A percentile compares a stretch with the other conserved stretches of the same genome.
Evolutionary conservation across 2,113 vertebrate species (phyloP).

Genomic region (Narcine bancroftii): DNA sequence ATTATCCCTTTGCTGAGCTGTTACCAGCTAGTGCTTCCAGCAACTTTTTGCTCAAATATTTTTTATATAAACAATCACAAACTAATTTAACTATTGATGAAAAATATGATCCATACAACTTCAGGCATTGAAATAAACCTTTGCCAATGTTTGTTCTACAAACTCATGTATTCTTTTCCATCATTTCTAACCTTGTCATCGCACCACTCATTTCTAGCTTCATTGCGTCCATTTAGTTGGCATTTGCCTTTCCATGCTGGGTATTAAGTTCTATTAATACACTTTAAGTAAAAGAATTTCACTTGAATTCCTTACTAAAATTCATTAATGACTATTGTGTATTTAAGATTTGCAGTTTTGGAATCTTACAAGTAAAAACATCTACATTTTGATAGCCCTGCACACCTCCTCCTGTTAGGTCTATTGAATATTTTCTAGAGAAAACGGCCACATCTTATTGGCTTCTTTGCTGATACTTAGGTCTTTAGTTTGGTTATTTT

Average conservation of each 20-base stretch:
- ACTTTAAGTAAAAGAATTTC: not conserved
- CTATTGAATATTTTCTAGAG: too few species aligned
- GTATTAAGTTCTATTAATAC: not conserved
- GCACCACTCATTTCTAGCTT: not conserved
- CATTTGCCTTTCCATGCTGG: not conserved
- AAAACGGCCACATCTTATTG: too few species aligned
- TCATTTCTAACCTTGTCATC: not conserved
- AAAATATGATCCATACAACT: not conserved
- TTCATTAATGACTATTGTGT: not conserved
- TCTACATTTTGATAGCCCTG: too few species aligned
- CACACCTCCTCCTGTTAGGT: too few species aligned
- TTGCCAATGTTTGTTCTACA: not conserved
- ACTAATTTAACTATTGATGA: not conserved
- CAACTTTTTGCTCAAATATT: not conserved
- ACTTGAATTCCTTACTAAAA: not conserved
- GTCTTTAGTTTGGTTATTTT: too few species aligned
- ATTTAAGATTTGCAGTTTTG: not conserved
- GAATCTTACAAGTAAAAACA: not conserved
- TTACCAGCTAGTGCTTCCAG: not conserved
- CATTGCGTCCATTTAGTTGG: not conserved
- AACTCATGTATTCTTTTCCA: not conserved
- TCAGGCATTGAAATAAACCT: not conserved
- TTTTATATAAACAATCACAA: not conserved
- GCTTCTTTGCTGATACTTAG: too few species aligned
- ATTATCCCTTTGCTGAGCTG: not conserved